Conservation (phyloP, 2,888 invertebrate genomes). For the Ophion ventricosus region DNA sequence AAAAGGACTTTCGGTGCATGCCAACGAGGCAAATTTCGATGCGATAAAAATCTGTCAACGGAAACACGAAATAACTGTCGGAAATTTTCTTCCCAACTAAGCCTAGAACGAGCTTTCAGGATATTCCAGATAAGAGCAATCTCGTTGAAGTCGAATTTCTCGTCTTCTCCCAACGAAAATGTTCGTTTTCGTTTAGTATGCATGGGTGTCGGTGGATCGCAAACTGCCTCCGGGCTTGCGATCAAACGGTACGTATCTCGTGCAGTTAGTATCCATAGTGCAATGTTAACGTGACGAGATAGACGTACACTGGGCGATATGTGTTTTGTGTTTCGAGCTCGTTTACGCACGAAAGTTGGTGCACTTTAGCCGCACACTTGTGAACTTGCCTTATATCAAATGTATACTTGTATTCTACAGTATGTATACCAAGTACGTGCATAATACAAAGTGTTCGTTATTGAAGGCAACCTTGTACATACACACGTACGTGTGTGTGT, state of each 20-base stretch:
- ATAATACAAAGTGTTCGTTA: constrained; percentile 27
- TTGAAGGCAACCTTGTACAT: neutral
- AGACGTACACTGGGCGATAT: constrained; percentile 2
- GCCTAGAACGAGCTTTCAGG: neutral
- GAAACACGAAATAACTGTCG: no score
- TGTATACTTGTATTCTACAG: neutral
- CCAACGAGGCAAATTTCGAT: no score
- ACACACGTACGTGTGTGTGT: neutral
- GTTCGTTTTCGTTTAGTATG: constrained; percentile 2
- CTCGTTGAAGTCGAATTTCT: neutral
- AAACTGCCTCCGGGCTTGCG: neutral
- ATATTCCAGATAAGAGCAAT: neutral
- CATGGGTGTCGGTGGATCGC: neutral
- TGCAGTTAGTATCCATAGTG: neutral
- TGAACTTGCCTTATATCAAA: constrained; percentile 35
- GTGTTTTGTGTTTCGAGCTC: constrained; percentile 32
- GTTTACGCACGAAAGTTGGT: constrained; percentile 5
- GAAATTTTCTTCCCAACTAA: neutral
- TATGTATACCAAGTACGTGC: neutral
- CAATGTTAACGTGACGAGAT: constrained; percentile 19
- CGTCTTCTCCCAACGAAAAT: neutral
- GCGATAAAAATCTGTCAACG: no score
- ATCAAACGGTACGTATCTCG: constrained; percentile 20
- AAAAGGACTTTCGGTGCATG: no score
- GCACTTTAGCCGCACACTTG: constrained; percentile 8